Evolutionary conservation across 1,140 invertebrate genomes (phyloP).

Genomic region (Palaemon carinicauda): DNA sequence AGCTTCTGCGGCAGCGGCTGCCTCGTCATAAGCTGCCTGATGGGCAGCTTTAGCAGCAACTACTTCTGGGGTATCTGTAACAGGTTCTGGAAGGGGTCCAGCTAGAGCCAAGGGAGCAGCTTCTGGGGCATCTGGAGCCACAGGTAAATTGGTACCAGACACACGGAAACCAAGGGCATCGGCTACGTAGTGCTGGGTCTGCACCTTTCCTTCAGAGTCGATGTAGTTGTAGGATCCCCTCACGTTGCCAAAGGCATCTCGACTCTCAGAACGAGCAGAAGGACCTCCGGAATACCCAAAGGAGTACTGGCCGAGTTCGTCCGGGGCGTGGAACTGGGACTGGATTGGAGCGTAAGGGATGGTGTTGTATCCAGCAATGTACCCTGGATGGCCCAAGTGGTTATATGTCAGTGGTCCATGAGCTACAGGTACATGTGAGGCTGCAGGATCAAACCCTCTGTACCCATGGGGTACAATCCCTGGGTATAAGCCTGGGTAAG

Average conservation of each 20-base stretch:
- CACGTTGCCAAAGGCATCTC: conserved; percentile 25
- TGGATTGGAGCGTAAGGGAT: conserved; percentile 13
- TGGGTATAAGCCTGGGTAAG: too few relatives aligned
- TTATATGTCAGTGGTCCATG: too few relatives aligned
- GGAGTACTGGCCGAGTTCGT: conserved; percentile 41
- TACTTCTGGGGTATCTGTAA: conserved; percentile 27
- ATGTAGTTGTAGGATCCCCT: conserved; percentile 43
- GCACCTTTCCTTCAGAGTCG: conserved; percentile 38
- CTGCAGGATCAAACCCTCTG: too few relatives aligned
- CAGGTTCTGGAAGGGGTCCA: neutral
- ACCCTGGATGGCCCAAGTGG: too few relatives aligned
- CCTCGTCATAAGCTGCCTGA: conserved; percentile 12
- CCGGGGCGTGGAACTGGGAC: conserved; percentile 36
- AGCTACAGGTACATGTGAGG: too few relatives aligned
- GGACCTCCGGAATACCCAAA: conserved; percentile 40
- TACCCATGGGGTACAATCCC: too few relatives aligned
- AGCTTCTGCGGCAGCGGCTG: conserved; percentile 13
- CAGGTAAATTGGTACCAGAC: conserved; percentile 37
- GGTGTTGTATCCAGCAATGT: neutral
- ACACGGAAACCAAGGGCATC: conserved; percentile 48
- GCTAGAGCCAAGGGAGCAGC: neutral
- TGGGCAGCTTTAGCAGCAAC: conserved; percentile 22
- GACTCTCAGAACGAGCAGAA: conserved; percentile 17
- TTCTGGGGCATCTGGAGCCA: conserved; percentile 16
- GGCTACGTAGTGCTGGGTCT: conserved; percentile 43